Evolutionary conservation across 1,140 invertebrate species (phyloP), one percentile per base, ranked within the genome.

Genomic region (Zaprionus nigranus): DNA sequence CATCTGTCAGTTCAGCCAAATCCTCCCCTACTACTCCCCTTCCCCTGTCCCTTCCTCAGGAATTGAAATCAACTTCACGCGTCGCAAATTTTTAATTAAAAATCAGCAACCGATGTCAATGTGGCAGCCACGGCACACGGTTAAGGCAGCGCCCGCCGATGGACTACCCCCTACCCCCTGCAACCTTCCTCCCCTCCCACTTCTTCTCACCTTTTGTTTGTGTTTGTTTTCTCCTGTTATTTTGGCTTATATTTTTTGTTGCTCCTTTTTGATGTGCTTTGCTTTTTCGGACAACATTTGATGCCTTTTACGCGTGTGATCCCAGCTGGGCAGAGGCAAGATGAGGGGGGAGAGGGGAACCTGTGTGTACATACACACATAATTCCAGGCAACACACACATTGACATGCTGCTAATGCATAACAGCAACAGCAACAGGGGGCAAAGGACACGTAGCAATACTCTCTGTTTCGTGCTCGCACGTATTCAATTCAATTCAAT

Each of bases 51-150:
- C n/a, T n/a, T n/a, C n/a, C n/a, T n/a, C n/a, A n/a, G 5, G 82
- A 85, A 90, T 85, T 90, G 85, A 90, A 90, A 85, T 90, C 85
- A 82, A 90, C 86, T 90, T 90, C 85, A 90, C 85, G 90, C 85
- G 85, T 90, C 85, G 85, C 85, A 90, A 82, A 90, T 90, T 90
- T 90, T 90, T 90, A 90, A 90, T 90, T 90, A 90, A 90, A 90
- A 90, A 90, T 85, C 81, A 90, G 85, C 86, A 90, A 85, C 81
- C 79, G 85, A 90, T 88, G 85, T 88, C 84, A 81, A 88, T 88
- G 81, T 90, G 81, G 40, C 46, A 64, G 57, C 30, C 30, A 34
- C 30, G 30, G 30, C 53, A 69, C 53, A 69, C 46, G 30, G 51
- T 28, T 15, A 64, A 70, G 57, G 40, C 49, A 75, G 7, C 28